phyloP scores from a whole-genome alignment of 2,797 vertebrate species.

The Iguana delicatissima region DNA sequence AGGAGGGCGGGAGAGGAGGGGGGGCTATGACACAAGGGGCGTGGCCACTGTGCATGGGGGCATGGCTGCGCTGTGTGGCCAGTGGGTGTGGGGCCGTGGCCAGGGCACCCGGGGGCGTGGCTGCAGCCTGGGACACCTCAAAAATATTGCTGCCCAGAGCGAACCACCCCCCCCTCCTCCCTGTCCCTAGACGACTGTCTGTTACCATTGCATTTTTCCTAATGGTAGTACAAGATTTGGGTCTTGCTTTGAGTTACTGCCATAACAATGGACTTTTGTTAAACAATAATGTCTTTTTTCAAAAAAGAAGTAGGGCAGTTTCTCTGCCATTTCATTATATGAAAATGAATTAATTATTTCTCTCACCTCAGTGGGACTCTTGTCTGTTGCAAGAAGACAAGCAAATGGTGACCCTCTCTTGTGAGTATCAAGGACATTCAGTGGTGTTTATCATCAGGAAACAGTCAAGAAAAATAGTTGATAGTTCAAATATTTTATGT shows the following conservation, averaged over 20 bases:
- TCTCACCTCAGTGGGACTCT: background rate
- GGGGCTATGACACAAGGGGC: too few relatives aligned
- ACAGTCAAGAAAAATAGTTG: background rate
- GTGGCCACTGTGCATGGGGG: too few relatives aligned
- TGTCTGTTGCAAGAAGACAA: background rate
- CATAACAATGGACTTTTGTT: background rate
- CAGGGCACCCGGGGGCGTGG: too few relatives aligned
- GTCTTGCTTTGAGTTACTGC: background rate
- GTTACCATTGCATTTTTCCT: too few relatives aligned
- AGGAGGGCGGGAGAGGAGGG: too few relatives aligned
- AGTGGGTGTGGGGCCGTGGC: too few relatives aligned
- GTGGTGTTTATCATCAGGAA: too few relatives aligned
- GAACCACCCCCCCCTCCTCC: too few relatives aligned
- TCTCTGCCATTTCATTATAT: background rate
- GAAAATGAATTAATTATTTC: background rate
- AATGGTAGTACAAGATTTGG: background rate
- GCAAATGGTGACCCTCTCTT: background rate
- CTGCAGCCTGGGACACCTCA: too few relatives aligned
- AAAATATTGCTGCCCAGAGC: too few relatives aligned
- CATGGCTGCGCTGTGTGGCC: too few relatives aligned
- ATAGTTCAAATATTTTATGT: background rate
- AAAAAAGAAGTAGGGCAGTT: background rate
- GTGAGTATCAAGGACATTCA: background rate
- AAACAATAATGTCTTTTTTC: background rate
- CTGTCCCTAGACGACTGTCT: too few relatives aligned